A percentile compares a stretch with the other conserved stretches of the same genome.
Evolutionary conservation across 30 jellyfish, hydroid and myxozoan genomes (phyloP).

Genomic region (Phacellophora camtschatica): DNA sequence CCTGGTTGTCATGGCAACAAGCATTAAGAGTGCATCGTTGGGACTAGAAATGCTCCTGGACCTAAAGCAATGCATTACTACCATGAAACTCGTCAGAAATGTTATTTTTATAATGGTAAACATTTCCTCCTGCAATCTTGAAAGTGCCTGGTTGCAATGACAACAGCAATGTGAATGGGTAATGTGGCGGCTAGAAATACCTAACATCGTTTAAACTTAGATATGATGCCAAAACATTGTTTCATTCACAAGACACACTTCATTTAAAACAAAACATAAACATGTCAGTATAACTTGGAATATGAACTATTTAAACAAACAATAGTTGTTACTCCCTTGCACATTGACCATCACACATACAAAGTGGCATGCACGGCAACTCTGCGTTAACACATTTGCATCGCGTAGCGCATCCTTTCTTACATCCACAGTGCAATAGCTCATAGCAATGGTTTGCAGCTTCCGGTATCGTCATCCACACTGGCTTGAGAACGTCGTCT

Average conservation of each 20-base stretch:
- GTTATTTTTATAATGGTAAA: not conserved
- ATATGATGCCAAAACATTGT: not conserved
- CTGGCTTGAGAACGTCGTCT: not conserved
- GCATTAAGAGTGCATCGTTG: slow-evolving; percentile 2
- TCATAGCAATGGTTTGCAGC: slow-evolving; percentile 26
- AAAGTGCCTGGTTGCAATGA: slow-evolving; percentile 2
- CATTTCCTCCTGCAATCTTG: not conserved
- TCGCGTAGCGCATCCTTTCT: slow-evolving; percentile 19
- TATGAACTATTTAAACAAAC: not conserved
- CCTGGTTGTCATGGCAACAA: not conserved
- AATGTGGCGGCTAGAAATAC: not conserved
- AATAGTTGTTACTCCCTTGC: slow-evolving; percentile 7
- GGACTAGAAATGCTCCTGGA: slow-evolving; percentile 17
- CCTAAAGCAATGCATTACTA: not conserved
- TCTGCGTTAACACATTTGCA: slow-evolving; percentile 10
- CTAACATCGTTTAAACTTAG: not conserved
- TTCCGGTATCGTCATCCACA: slow-evolving; percentile 21
- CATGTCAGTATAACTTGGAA: not conserved
- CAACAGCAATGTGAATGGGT: not conserved
- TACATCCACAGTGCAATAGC: slow-evolving; percentile 34
- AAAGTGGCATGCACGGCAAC: not conserved
- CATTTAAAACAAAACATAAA: not conserved
- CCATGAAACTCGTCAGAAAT: slow-evolving; percentile 10
- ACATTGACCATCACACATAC: slow-evolving; percentile 8
- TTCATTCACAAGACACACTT: not conserved